These are phyloP conservation scores for Cebidichthys violaceus DNA, from an alignment of 2,113 vertebrate species.

Conservation along the genomic window DNA sequence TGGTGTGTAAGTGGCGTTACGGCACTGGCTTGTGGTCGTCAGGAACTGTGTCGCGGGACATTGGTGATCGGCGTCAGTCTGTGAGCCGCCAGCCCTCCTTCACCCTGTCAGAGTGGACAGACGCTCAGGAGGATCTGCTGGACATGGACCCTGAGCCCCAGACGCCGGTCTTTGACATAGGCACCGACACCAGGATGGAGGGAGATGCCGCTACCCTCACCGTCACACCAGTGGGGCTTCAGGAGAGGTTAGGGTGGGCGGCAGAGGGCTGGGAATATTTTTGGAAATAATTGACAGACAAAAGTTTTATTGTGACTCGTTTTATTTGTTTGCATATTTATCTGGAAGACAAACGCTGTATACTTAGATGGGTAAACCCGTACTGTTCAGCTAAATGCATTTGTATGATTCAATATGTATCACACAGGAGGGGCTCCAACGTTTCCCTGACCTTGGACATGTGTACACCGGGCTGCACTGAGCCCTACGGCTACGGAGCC, in stretches of 20 bases:
- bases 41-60: slow-evolving; percentile 58
- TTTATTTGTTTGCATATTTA: background rate
- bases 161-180: slow-evolving; percentile 93
- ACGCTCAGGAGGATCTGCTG: slow-evolving; percentile 92
- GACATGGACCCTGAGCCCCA: slow-evolving; percentile 91
- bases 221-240: slow-evolving; percentile 94
- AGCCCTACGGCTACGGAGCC: slow-evolving; percentile 94
- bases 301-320: background rate
- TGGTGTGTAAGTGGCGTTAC: slow-evolving; percentile 70
- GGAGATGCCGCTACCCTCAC: slow-evolving; percentile 90
- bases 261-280: background rate
- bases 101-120: slow-evolving; percentile 97
- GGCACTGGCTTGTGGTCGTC: slow-evolving; percentile 69
- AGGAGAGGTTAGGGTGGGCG: slow-evolving; percentile 90
- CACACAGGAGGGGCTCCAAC: slow-evolving; percentile 94
- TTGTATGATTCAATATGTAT: slow-evolving; percentile 24
- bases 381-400: background rate
- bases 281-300: background rate
- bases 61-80: slow-evolving; percentile 92
- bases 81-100: slow-evolving; percentile 98
- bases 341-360: background rate
- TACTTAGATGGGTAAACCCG: background rate
- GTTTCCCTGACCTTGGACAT: slow-evolving; percentile 98
- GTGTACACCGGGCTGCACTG: slow-evolving; percentile 95
- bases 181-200: slow-evolving; percentile 89